phyloP scores from a whole-genome alignment of 2,797 vertebrate genomes.

The Anas capensis region DNA sequence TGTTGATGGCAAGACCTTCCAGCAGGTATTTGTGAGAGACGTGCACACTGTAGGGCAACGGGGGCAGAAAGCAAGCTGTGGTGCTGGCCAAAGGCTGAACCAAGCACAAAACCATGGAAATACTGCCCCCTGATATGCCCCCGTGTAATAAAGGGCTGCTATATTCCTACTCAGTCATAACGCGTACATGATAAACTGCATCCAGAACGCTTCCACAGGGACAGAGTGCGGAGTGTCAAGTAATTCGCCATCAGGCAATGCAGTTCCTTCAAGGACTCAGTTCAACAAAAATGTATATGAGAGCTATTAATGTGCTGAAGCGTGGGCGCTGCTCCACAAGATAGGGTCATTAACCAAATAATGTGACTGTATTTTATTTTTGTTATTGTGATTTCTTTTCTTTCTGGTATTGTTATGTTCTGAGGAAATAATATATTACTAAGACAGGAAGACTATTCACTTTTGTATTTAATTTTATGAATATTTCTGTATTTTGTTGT shows the following conservation, averaged over 20 bases:
- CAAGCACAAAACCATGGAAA: not conserved
- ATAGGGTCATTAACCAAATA: conserved; percentile 51
- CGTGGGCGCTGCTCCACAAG: not conserved
- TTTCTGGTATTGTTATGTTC: not conserved
- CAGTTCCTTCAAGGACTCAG: not conserved
- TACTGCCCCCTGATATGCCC: not conserved
- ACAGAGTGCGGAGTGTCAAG: not conserved
- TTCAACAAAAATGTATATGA: not conserved
- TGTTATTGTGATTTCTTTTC: conserved; percentile 9
- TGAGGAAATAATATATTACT: conserved; percentile 20
- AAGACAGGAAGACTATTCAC: conserved; percentile 14
- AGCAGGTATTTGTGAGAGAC: accelerated
- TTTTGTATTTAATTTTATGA: conserved; percentile 50
- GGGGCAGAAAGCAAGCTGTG: not conserved
- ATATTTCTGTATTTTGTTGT: conserved; percentile 26
- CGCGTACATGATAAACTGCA: accelerated
- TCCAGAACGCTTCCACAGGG: not conserved
- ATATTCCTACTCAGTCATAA: accelerated
- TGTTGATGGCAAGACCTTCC: not conserved
- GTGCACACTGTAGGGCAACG: accelerated
- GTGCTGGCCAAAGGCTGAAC: not conserved
- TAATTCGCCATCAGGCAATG: not conserved
- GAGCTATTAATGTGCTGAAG: not conserved
- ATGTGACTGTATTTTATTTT: not conserved
- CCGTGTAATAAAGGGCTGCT: not conserved